Base-by-base conservation (phyloP, 2,113 vertebrate genomes). In the Hippocampus zosterae region DNA sequence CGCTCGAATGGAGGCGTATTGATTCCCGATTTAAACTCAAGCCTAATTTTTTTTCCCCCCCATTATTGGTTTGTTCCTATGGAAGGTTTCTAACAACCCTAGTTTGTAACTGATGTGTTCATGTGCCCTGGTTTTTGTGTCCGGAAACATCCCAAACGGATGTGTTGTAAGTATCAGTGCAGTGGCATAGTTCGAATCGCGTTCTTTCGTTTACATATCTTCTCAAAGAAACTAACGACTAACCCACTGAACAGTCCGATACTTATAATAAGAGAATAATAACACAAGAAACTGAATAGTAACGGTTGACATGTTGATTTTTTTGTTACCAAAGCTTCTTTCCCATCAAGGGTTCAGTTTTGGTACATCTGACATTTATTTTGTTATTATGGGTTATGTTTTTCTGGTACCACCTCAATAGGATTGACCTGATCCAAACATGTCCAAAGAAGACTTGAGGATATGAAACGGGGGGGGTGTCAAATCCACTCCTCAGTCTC, bases 401-500 rank as follows among this genome's bases (percentile, higher is more conserved):
- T 13, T 37, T 37, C 8, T 23, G 21, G n/a, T 16, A 8, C 11
- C 11, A 2, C 13, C 21, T 65, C 3, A 10, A 33, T n/a, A 1
- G 33, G 33, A 40, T 27, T 16, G 12, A 65, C 23, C 41, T 16
- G 41, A 33, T 60, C 15, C 6, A 27, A 46, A 46, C 11, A 42
- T 37, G 65, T 23, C 25, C 8, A 19, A 67, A 67, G 21, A 67
- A 16, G 9, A 21, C 21, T 41, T 40, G 55, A 64, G n/a, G 41
- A 64, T 42, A 21, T 63, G 40, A 41, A 63, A 19, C 6, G 41
- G 12, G 19, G 59, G 3, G 85, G 86, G 82, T n/a, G 86, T 80
- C 12, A 81, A 64, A 84, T 77, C 86, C 79, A 71, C 83, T 83
- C 76, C 79, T 85, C 70, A 2, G 77, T 77, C 78, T 82, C 81